Evolutionary conservation across 2,797 vertebrate genomes (phyloP).

Genomic region (Nannoperca australis): DNA sequence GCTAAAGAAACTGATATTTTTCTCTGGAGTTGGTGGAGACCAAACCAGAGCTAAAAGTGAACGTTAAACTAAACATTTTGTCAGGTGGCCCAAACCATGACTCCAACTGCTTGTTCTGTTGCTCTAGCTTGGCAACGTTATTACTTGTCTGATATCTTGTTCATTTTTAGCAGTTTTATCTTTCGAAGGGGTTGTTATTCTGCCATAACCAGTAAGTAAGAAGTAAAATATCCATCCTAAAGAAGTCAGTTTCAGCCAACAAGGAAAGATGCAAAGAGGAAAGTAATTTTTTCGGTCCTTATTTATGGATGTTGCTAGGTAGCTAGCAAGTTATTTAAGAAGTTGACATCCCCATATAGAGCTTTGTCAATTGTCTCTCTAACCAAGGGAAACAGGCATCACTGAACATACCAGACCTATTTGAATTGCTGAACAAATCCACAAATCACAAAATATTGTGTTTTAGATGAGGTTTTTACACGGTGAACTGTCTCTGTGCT

Average conservation of each 20-base stretch:
- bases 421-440: conserved; percentile 5
- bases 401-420: not conserved
- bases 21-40: not conserved
- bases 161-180: not conserved
- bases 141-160: not conserved
- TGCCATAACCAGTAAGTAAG: not conserved
- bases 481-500: not conserved
- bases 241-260: not conserved
- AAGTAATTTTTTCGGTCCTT: not conserved
- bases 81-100: not conserved
- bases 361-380: not conserved
- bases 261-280: not conserved
- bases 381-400: not conserved
- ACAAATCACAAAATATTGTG: no score
- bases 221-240: not conserved
- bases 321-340: not conserved
- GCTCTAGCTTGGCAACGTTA: not conserved
- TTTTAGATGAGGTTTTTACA: not conserved
- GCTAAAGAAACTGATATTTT: not conserved
- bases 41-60: not conserved
- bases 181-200: not conserved
- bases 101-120: not conserved
- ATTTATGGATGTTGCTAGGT: not conserved
- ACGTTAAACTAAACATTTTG: not conserved
- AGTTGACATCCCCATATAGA: not conserved